phyloP scores from a whole-genome alignment of 35 echinoderm and acorn worm species.

The Apostichopus parvimensis region DNA sequence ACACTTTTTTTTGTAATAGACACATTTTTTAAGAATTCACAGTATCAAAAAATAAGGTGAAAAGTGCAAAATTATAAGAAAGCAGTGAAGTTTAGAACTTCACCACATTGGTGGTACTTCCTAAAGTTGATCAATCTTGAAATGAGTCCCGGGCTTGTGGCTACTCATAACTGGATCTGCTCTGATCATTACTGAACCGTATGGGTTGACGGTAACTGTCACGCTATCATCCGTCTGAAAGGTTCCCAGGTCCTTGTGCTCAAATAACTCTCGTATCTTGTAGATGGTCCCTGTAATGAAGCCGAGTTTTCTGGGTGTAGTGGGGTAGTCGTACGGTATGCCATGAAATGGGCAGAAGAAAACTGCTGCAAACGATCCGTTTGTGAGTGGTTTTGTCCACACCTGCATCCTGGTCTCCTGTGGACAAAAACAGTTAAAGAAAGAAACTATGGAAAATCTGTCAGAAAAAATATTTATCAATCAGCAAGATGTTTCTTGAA shows the following conservation, averaged over 20 bases:
- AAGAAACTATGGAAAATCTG: no score
- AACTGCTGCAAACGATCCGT: constrained; percentile 63
- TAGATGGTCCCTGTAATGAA: constrained; percentile 38
- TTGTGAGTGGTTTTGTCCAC: constrained; percentile 69
- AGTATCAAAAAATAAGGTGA: no score
- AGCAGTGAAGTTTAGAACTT: no score
- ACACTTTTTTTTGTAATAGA: no score
- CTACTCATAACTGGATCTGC: neutral
- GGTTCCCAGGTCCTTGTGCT: constrained; percentile 60
- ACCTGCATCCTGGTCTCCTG: constrained; percentile 58
- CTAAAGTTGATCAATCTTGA: neutral
- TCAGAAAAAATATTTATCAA: no score
- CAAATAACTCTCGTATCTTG: constrained; percentile 72
- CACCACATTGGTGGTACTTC: no score
- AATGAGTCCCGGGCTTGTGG: neutral
- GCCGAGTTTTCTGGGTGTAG: constrained; percentile 46
- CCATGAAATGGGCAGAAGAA: constrained; percentile 57
- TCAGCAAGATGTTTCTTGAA: no score
- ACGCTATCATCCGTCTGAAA: constrained; percentile 46
- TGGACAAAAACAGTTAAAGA: neutral
- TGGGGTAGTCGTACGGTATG: constrained; percentile 49
- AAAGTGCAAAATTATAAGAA: no score
- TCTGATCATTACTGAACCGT: constrained; percentile 72
- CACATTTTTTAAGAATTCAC: no score
- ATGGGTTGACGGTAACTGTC: constrained; percentile 57